Percentiles rank a stretch among this genome's conserved stretches.
Conservation (phyloP, 2,888 invertebrate species). For the Balanococcus diminutus region DNA sequence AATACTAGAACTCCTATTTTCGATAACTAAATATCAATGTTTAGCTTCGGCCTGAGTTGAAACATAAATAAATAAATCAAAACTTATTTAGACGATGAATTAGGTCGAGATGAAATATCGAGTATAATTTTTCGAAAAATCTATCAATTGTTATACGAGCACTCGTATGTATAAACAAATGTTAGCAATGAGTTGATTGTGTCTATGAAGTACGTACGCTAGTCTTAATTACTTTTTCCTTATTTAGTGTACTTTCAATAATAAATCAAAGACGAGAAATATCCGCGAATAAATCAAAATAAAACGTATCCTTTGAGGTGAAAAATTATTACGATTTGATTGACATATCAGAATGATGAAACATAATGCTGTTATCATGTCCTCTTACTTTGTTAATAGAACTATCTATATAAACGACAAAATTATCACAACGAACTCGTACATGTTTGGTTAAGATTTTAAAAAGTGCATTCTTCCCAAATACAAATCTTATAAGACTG, state of each 20-base stretch:
- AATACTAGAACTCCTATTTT: too few relatives aligned
- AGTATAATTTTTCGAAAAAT: not conserved
- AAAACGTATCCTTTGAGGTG: not conserved
- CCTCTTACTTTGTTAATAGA: not conserved
- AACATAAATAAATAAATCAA: not conserved
- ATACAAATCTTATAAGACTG: too few relatives aligned
- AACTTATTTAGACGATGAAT: not conserved
- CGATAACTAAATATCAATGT: not conserved
- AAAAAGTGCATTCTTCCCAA: not conserved
- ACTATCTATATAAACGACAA: not conserved
- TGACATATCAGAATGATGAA: not conserved
- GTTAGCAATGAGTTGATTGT: not conserved
- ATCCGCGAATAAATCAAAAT: not conserved
- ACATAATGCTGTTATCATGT: not conserved
- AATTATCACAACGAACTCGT: not conserved
- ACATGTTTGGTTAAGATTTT: too few relatives aligned
- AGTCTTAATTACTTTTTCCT: not conserved
- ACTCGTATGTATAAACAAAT: not conserved
- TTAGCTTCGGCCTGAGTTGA: not conserved
- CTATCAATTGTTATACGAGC: not conserved
- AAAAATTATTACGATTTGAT: not conserved
- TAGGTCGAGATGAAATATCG: not conserved
- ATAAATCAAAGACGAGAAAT: not conserved
- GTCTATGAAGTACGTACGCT: too few relatives aligned
- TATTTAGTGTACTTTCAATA: not conserved